These are phyloP conservation scores for Sphaerophoria rueppellii DNA, from an alignment of 2,888 invertebrate genomes.

Conservation along the genomic window DNA sequence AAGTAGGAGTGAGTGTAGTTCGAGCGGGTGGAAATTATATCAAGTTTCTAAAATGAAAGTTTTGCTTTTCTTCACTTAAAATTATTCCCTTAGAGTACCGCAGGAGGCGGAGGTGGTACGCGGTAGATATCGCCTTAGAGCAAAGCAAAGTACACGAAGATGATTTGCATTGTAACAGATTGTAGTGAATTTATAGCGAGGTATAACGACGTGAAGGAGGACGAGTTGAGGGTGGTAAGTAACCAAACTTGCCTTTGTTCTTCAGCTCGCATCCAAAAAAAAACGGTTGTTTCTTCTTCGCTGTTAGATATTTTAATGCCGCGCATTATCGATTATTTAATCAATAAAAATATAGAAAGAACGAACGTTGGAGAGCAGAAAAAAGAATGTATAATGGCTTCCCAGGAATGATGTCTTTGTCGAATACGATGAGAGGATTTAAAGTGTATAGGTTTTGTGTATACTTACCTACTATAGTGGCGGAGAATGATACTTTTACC, in stretches of 20 bases:
- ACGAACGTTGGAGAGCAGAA: not conserved
- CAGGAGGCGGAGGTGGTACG: not conserved
- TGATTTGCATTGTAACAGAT: conserved; percentile 72
- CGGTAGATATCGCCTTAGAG: conserved; percentile 50
- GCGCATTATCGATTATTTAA: conserved; percentile 71
- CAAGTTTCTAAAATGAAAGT: conserved; percentile 71
- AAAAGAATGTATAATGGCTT: conserved; percentile 63
- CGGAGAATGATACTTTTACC: conserved; percentile 27
- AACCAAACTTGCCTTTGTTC: conserved; percentile 51
- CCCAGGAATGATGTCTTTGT: conserved; percentile 53
- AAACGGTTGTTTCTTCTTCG: not conserved
- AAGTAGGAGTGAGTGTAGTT: conserved; percentile 17
- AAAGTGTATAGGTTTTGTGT: conserved; percentile 8
- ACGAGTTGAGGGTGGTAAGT: conserved; percentile 19
- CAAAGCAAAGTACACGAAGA: conserved; percentile 59
- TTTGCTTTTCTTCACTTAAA: conserved; percentile 50
- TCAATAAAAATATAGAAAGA: conserved; percentile 63
- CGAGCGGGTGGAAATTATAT: conserved; percentile 22
- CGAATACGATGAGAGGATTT: conserved; percentile 42
- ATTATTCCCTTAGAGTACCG: conserved; percentile 34
- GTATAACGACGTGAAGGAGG: not conserved
- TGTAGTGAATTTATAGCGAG: conserved; percentile 45
- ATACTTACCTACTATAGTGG: not conserved
- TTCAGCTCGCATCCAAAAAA: conserved; percentile 19
- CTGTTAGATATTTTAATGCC: conserved; percentile 59